phyloP scores from a whole-genome alignment of 64 coral and sea anemone species.

The Exaiptasia diaphana region DNA sequence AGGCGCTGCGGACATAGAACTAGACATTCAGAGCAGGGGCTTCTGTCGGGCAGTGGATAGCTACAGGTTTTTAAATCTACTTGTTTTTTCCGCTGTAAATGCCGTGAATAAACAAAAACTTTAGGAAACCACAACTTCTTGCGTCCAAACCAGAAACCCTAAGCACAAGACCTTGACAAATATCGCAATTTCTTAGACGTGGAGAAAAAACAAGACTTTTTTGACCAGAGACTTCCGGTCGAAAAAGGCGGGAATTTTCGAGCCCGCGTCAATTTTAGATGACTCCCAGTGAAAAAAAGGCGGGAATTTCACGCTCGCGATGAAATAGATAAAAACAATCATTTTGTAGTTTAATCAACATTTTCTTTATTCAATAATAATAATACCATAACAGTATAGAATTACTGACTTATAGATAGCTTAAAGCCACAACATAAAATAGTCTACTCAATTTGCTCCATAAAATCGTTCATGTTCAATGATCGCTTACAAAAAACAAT shows the following conservation, averaged over 20 bases:
- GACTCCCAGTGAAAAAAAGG: not conserved
- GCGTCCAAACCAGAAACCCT: not conserved
- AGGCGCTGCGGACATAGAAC: not conserved
- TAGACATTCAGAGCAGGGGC: not conserved
- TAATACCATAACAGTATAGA: not conserved
- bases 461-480: too few relatives aligned
- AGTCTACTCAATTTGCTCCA: too few relatives aligned
- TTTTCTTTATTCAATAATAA: not conserved
- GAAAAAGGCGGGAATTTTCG: not conserved
- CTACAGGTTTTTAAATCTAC: not conserved
- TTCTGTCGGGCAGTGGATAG: not conserved
- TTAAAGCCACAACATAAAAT: not conserved
- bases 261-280: not conserved
- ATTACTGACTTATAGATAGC: not conserved
- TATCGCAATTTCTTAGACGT: not conserved
- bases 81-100: not conserved
- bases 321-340: not conserved
- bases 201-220: not conserved
- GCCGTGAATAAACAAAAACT: constrained; percentile 1
- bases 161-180: not conserved
- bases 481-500: not conserved
- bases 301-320: not conserved
- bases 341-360: not conserved
- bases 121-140: not conserved
- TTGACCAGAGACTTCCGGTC: not conserved